Base-by-base conservation (phyloP, 2,888 invertebrate genomes). In the Drosophila colorata region DNA sequence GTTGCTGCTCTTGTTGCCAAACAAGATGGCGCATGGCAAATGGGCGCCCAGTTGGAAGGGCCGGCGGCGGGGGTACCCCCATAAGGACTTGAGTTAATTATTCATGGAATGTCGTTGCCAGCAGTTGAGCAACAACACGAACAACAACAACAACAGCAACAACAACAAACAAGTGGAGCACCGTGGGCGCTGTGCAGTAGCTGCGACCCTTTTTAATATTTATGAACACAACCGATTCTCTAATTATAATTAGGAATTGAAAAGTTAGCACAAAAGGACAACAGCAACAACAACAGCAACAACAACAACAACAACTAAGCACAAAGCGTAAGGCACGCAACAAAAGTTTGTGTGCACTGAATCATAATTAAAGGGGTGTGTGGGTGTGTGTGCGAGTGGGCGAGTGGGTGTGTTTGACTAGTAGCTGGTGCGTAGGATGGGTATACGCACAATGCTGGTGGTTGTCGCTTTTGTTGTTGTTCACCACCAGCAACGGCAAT, bases 171-270 rank as follows among this genome's bases (percentile, higher is more conserved):
- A 58, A 71, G 52, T 68, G 57, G 60, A 68, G 59, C 76, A 76
- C 68, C 71, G 71, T 71, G 61, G 60, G 49, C 53, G 67, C 57
- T 49, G 47, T 51, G 68, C 41, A 65, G 58, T 61, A 55, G 63
- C 56, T 43, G 57, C 69, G 86, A 88, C 87, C 88, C 86, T 88
- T 87, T 87, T 87, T 87, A 87, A 87, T 87, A 87, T 87, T 87
- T 87, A 87, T 87, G 87, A 87, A 87, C 88, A 87, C 88, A 88
- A 88, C 88, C 87, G 88, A 87, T 77, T 84, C 87, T 90, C 88
- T 90, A 90, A 90, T 90, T 90, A 90, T 90, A 90, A 90, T 90
- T 90, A 89, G 90, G 85, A 90, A 90, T 88, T 90, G 88, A 89
- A 90, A 89, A 90, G 88, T 88, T 90, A 85, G 87, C 86, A 87